These are phyloP conservation scores for Tenthredo distinguenda DNA, from an alignment of 2,888 invertebrate genomes.

Conservation along the genomic window DNA sequence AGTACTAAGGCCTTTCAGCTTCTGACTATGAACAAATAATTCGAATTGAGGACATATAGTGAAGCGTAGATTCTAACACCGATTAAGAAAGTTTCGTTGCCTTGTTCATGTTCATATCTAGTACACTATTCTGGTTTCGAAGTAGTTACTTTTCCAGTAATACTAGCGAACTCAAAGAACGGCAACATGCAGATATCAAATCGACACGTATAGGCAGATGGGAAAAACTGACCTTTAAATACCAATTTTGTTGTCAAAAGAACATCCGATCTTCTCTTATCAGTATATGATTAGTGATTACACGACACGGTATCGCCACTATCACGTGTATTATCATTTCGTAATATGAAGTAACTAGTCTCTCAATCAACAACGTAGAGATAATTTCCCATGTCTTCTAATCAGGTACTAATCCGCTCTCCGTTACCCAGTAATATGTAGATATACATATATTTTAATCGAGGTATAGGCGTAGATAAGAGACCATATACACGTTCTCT, in stretches of 20 bases:
- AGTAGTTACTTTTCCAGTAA: neutral
- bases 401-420: neutral
- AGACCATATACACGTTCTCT: neutral
- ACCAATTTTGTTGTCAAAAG: neutral
- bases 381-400: neutral
- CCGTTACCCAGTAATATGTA: neutral
- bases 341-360: neutral
- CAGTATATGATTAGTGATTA: neutral
- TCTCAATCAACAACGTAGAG: neutral
- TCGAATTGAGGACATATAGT: neutral
- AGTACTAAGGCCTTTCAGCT: neutral
- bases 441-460: neutral
- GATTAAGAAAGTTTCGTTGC: neutral
- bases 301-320: neutral
- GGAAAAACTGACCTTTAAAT: neutral
- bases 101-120: neutral
- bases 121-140: neutral
- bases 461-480: neutral
- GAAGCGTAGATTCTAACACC: neutral
- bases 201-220: neutral
- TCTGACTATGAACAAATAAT: neutral
- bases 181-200: neutral
- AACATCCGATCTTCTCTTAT: neutral
- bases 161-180: neutral
- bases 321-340: neutral